Base-by-base conservation (phyloP, 1,140 invertebrate species). In the Prorops nasuta region DNA sequence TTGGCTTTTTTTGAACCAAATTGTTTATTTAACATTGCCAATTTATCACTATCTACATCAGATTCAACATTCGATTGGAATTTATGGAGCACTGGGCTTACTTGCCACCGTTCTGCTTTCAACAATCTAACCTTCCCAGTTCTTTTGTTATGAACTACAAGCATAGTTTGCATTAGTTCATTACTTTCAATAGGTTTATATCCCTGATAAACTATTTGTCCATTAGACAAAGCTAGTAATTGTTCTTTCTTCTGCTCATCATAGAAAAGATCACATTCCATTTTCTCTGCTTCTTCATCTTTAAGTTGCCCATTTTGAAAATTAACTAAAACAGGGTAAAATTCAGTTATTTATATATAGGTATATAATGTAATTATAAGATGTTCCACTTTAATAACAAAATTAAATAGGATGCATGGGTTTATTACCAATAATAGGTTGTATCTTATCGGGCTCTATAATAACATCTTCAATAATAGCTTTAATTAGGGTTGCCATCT, bases 1-100 rank as follows among this genome's bases (percentile, higher is more conserved):
- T 77, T 80, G 0, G 60, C 54, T 54, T 71, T 75, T 47, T 82
- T 81, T 0, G 80, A 81, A 38, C 80, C 80, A 68, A 82, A 82
- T 41, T 79, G 56, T 66, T 79, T 81, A 34, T 77, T 76, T 8
- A 82, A 63, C 6, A 16, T 41, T n/a, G 37, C 37, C 20, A 62
- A 52, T 31, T 59, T 63, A 4, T 65, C 51, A n/a, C 54, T 47
- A 2, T 45, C 17, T n/a, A 46, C 34, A 3, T 49, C 43, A 3
- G 35, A 50, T 1, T 42, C 49, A 1, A 56, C 22, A 0, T 66
- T 44, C 0, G 46, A 3, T 2, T 9, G 2, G 16, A 60, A 36
- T 28, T 65, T 63, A 9, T 68, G 62, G 3, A 76, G 45, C 7
- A 76, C 64, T n/a, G 76, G 68, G 17, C 43, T 41, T n/a, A 78